A percentile compares a stretch with the other conserved stretches of the same genome.
Conservation (phyloP, 2,888 invertebrate species). For the Chloroclysta siterata region DNA sequence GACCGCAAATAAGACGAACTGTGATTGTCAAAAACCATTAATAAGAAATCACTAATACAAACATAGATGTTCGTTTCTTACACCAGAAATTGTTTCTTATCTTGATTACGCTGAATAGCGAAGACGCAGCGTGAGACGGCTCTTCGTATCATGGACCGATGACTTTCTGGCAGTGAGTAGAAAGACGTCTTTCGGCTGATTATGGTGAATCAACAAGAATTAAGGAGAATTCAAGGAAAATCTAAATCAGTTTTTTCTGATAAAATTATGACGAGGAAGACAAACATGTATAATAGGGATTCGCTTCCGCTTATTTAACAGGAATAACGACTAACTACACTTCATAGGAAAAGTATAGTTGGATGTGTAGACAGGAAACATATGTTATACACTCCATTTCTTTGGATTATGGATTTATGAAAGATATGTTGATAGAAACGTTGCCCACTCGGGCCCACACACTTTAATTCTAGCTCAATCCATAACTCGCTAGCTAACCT, state of each 20-base stretch:
- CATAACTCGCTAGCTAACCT: constrained; percentile 37
- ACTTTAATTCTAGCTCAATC: constrained; percentile 35
- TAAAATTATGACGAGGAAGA: constrained; percentile 47
- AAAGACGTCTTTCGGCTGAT: neutral
- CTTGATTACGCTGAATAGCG: neutral
- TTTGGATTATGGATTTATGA: constrained; percentile 38
- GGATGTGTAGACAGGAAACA: constrained; percentile 45
- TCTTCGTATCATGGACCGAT: neutral
- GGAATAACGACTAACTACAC: constrained; percentile 58
- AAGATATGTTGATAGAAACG: constrained; percentile 38
- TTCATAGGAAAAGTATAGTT: constrained; percentile 54
- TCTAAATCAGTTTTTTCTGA: constrained; percentile 10
- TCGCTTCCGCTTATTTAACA: constrained; percentile 57
- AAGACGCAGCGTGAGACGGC: neutral
- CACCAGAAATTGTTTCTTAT: neutral
- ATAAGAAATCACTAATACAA: neutral
- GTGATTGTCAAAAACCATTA: neutral
- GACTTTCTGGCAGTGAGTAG: neutral
- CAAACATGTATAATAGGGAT: constrained; percentile 51
- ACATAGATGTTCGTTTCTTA: neutral
- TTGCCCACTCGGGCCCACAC: constrained; percentile 41
- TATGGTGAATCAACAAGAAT: constrained; percentile 3
- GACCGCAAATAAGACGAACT: neutral
- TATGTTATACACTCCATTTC: constrained; percentile 42
- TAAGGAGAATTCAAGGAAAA: constrained; percentile 6